phyloP scores from a whole-genome alignment of 2,888 invertebrate species.

The Beris chalybata region DNA sequence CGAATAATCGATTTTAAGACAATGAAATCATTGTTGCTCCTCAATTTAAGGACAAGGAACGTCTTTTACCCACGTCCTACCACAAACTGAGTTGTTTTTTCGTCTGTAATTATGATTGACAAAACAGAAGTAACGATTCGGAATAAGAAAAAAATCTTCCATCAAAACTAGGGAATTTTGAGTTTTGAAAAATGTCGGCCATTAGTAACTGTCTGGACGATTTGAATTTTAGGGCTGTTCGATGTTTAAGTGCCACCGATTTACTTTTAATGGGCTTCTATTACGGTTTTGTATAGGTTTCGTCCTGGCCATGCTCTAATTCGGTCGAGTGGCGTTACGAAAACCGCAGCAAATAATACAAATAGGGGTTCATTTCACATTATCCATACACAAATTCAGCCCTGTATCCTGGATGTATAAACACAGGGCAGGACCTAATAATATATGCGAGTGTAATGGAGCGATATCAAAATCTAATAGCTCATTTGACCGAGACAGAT shows the following conservation, averaged over 20 bases:
- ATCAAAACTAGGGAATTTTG: not conserved
- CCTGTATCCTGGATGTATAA: not conserved
- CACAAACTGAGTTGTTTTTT: too few species aligned
- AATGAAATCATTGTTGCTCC: too few species aligned
- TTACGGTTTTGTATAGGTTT: conserved; percentile 19
- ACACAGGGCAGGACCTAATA: not conserved
- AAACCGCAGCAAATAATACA: conserved; percentile 12
- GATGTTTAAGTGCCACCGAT: conserved; percentile 24
- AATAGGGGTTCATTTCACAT: conserved; percentile 21
- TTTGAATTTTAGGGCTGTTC: conserved; percentile 32
- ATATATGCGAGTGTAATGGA: not conserved
- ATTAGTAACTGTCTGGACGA: conserved; percentile 37
- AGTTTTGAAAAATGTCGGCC: conserved; percentile 34
- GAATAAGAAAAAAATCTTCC: too few species aligned
- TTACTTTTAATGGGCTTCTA: conserved; percentile 27
- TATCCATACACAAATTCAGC: not conserved
- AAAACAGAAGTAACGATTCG: too few species aligned
- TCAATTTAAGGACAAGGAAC: too few species aligned
- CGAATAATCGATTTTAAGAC: too few species aligned
- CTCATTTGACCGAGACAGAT: conserved; percentile 22
- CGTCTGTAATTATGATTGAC: too few species aligned
- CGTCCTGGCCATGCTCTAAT: conserved; percentile 13
- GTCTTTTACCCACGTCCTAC: too few species aligned
- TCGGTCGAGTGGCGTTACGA: conserved; percentile 4
- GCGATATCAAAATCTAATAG: conserved; percentile 20